Evolutionary conservation across 2,113 vertebrate species (phyloP), one percentile per base, ranked within the genome.

Genomic region (Euleptes europaea): DNA sequence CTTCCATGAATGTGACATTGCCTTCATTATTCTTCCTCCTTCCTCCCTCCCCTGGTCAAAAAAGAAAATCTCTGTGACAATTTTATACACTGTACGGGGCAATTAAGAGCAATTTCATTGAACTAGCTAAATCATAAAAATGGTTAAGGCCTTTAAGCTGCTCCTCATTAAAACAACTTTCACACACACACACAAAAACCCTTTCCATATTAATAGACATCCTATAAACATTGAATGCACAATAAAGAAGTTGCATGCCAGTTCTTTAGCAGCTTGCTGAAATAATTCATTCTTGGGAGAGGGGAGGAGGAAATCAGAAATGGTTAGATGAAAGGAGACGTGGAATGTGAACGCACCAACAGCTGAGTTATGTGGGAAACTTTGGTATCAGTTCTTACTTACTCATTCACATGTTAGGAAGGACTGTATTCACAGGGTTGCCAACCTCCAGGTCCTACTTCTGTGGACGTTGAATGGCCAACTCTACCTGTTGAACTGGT

Each of bases 101-200:
- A 81, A 83, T 21, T 12, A 86, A 83, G 88, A 92, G 38, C 19
- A 40, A 33, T 91, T 92, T 82, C 54, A 84, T 23, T 83, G 26
- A 89, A 82, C 63, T 84, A 86, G 88, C 88, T 83, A 74, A 88
- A 87, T 87, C 14, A 73, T 75, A 87, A 54, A 75, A 71, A 33
- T 11, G 49, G 67, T 28, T 0, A 78, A 4, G 49, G 65, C 87
- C 42, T 10, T 38, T 76, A 79, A 83, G 77, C 1, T 14, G 33
- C 2, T 83, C 84, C 89, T 90, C n/a, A 84, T 80, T 88, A 87
- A 90, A 92, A 51, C 67, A 1, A 82, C 11, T 88, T 85, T 86
- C 69, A 80, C 17, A 17, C 2, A 28, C 71, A 60, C 66, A 23
- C 2, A 23, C 2, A 70, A 76, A 74, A 19, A 40, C 17, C 49